phyloP scores from a whole-genome alignment of 2,888 invertebrate species.

The Oegoconia quadripuncta region DNA sequence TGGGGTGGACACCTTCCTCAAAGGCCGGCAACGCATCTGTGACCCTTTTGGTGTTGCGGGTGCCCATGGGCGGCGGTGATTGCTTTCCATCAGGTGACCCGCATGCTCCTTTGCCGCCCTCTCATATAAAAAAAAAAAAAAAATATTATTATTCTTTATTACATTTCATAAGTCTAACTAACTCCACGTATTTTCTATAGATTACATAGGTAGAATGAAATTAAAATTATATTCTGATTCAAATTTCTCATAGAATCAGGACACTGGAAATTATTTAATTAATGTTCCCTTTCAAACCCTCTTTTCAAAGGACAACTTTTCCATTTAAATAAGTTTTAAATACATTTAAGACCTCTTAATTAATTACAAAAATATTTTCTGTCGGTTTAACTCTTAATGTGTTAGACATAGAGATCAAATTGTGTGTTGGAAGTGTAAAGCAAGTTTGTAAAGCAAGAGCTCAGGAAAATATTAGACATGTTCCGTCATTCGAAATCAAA shows the following conservation, averaged over 20 bases:
- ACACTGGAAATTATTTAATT: conserved; percentile 44
- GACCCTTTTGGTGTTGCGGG: too few relatives aligned
- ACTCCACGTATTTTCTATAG: background rate
- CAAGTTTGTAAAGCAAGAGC: conserved; percentile 32
- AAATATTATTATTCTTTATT: too few relatives aligned
- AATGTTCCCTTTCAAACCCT: conserved; percentile 36
- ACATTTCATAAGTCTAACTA: background rate
- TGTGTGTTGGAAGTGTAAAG: conserved; percentile 15
- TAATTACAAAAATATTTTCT: conserved; percentile 7
- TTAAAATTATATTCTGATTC: too few relatives aligned
- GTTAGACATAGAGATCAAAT: background rate
- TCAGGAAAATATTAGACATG: conserved; percentile 59
- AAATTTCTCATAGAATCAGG: conserved; percentile 18
- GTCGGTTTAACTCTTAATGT: conserved; percentile 17
- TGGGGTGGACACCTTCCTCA: too few relatives aligned
- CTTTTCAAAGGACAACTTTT: conserved; percentile 40
- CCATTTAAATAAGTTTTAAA: conserved; percentile 48
- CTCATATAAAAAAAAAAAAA: too few relatives aligned
- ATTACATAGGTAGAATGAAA: too few relatives aligned
- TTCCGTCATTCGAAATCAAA: conserved; percentile 72
- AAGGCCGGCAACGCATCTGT: too few relatives aligned
- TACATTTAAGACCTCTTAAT: conserved; percentile 32
- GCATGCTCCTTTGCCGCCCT: too few relatives aligned
- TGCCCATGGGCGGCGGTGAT: too few relatives aligned
- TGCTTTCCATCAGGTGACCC: too few relatives aligned